Conservation (phyloP, 1,140 invertebrate species). For the Spodoptera litura region DNA sequence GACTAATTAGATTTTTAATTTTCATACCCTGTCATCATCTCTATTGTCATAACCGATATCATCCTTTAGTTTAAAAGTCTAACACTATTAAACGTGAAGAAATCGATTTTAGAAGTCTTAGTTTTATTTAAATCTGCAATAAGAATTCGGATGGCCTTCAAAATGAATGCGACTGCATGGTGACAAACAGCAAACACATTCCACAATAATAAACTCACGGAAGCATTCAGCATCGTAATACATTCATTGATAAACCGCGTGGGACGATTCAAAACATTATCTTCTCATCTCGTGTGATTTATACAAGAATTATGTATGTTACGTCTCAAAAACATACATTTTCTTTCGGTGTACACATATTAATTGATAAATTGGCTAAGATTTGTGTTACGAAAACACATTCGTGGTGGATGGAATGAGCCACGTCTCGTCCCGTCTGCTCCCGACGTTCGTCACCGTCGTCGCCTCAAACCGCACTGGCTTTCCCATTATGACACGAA, state of each 20-base stretch:
- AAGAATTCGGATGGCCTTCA: neutral
- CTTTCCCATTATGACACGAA: conserved; percentile 12
- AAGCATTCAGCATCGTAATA: conserved; percentile 3
- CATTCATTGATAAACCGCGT: conserved; percentile 31
- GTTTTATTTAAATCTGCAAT: too few relatives aligned
- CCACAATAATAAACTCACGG: neutral
- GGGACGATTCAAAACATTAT: conserved; percentile 15
- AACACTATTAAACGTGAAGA: too few relatives aligned
- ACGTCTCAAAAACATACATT: conserved; percentile 7
- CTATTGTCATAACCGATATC: too few relatives aligned
- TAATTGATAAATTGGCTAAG: conserved; percentile 35
- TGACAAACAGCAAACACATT: conserved; percentile 21
- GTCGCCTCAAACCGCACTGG: conserved; percentile 17
- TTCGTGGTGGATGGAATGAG: conserved; percentile 1
- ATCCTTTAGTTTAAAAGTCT: too few relatives aligned
- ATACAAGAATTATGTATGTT: conserved; percentile 18
- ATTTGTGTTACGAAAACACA: conserved; percentile 31
- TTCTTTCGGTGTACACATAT: conserved; percentile 21
- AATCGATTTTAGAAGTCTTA: too few relatives aligned
- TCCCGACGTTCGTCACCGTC: conserved; percentile 10
- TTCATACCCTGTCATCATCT: too few relatives aligned
- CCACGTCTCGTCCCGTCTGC: conserved; percentile 7
- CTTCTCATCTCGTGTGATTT: neutral
- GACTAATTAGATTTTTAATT: too few relatives aligned
- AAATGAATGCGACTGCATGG: neutral